A percentile compares a stretch with the other conserved stretches of the same genome.
These are phyloP conservation scores for Anser brachyrhynchus DNA, from an alignment of 2,113 vertebrate genomes.

Conservation along the genomic window DNA sequence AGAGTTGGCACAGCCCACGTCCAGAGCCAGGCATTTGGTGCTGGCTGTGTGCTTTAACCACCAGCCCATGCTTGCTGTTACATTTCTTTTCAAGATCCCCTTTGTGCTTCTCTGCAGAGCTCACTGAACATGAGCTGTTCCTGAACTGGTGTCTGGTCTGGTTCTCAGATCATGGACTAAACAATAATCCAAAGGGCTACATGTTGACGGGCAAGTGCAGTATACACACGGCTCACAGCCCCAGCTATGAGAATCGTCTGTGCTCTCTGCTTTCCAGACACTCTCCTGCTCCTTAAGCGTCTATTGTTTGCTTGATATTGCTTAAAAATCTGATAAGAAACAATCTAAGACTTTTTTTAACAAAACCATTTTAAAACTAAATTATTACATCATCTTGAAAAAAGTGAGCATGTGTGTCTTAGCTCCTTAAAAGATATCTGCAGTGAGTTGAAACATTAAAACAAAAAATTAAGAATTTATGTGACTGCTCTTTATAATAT, in stretches of 20 bases:
- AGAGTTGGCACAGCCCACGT: neutral
- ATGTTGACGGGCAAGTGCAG: rapidly evolving
- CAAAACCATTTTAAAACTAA: neutral
- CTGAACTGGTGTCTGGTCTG: rapidly evolving
- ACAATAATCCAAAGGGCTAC: neutral
- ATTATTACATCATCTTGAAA: neutral
- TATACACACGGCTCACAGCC: rapidly evolving
- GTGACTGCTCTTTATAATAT: conserved; percentile 14
- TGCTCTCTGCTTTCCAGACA: neutral
- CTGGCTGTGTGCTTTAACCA: neutral
- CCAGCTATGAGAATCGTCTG: neutral
- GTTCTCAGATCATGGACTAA: neutral
- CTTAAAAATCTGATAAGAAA: neutral
- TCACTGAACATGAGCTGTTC: rapidly evolving
- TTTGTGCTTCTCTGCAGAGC: neutral
- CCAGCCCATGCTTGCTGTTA: neutral
- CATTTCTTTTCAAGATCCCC: neutral
- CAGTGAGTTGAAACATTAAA: conserved; percentile 32
- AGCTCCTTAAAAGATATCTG: neutral
- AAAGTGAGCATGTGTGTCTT: neutral
- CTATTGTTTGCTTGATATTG: neutral
- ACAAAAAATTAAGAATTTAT: neutral
- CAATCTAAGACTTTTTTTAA: neutral
- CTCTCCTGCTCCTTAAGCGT: neutral
- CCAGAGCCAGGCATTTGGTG: neutral